Percentiles rank a stretch among this genome's conserved stretches.
These are phyloP conservation scores for Timandra comae DNA, from an alignment of 2,888 invertebrate species.

Conservation along the genomic window DNA sequence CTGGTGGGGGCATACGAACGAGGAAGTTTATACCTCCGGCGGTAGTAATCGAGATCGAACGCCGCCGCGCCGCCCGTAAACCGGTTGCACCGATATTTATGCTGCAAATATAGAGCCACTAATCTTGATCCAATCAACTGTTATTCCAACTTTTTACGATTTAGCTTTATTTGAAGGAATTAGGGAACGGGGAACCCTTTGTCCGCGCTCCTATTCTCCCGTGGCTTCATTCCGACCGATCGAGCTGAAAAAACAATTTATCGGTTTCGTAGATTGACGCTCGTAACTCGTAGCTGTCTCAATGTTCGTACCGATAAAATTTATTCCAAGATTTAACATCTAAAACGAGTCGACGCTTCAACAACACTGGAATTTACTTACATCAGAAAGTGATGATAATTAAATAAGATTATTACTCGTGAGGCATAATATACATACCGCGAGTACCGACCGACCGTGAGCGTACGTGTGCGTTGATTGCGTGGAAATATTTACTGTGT, in stretches of 20 bases:
- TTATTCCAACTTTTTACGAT: slow-evolving; percentile 18
- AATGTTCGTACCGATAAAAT: slow-evolving; percentile 23
- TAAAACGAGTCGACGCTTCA: slow-evolving; percentile 9
- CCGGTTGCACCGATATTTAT: slow-evolving; percentile 21
- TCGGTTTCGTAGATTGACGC: slow-evolving; percentile 26
- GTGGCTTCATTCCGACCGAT: slow-evolving; percentile 20
- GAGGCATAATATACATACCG: too few relatives aligned
- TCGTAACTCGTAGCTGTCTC: slow-evolving; percentile 26
- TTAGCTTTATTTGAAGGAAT: slow-evolving; percentile 24
- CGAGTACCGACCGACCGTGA: too few relatives aligned
- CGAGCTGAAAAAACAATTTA: slow-evolving; percentile 27
- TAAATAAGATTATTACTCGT: slow-evolving; percentile 15
- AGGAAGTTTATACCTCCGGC: slow-evolving; percentile 35
- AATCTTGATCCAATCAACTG: slow-evolving; percentile 26
- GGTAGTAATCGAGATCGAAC: slow-evolving; percentile 37
- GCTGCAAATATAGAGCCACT: slow-evolving; percentile 20
- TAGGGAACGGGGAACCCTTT: slow-evolving; percentile 22
- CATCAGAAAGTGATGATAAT: slow-evolving; percentile 12
- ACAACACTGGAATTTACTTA: slow-evolving; percentile 13
- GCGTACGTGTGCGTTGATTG: not conserved
- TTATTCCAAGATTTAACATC: slow-evolving; percentile 16
- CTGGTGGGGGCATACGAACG: slow-evolving; percentile 24
- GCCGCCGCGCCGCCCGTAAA: slow-evolving; percentile 33
- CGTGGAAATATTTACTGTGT: slow-evolving; percentile 15
- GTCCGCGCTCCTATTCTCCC: slow-evolving; percentile 20